Evolutionary conservation across 2,113 vertebrate genomes (phyloP), one percentile per base, ranked within the genome.

Genomic region (Caracal caracal): DNA sequence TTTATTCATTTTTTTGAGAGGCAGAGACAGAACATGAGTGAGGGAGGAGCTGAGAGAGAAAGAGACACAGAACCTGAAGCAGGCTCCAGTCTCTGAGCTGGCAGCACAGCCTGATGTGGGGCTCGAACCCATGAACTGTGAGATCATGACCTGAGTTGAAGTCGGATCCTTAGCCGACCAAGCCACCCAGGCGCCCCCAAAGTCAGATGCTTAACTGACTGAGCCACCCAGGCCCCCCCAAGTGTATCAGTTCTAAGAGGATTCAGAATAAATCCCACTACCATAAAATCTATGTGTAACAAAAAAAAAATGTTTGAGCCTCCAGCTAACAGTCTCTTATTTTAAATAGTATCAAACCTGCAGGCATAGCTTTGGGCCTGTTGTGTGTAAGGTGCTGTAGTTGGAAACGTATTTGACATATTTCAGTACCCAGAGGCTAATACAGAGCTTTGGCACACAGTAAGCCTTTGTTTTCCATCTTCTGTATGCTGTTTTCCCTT

Each of bases 281-380:
- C 7, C 71, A 59, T 68, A 93, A 96, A 96, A 93, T 43, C 81
- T 90, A 15, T 51, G n/a, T 70, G 37, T 65, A 93, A 89, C 65
- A 59, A 66, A 94, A 93, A 93, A 37, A 43, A 83, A 76, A 78
- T 93, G 76, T 73, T 81, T 84, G 35, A 63, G 8, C 26, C 30
- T 90, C 35, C 2, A 68, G 53, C 17, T 63, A 82, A 92, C 10
- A 93, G 26, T 80, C 30, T 76, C 37, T 95, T 87, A 84, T 95
- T 96, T 90, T 13, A 80, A 28, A 90, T 90, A 93, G 61, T 65
- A 43, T 75, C 17, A 89, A 92, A 65, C 3, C 40, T 84, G 10
- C 49, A 9, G 56, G 26, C 19, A 56, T 51, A 89, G 16, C 63
- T 79, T 82, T 68, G 83, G 66, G 40, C 22, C 61, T 65, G 4